Base-by-base conservation (phyloP, 1,140 invertebrate genomes). In the Pseudomyrmex cubaensis region DNA sequence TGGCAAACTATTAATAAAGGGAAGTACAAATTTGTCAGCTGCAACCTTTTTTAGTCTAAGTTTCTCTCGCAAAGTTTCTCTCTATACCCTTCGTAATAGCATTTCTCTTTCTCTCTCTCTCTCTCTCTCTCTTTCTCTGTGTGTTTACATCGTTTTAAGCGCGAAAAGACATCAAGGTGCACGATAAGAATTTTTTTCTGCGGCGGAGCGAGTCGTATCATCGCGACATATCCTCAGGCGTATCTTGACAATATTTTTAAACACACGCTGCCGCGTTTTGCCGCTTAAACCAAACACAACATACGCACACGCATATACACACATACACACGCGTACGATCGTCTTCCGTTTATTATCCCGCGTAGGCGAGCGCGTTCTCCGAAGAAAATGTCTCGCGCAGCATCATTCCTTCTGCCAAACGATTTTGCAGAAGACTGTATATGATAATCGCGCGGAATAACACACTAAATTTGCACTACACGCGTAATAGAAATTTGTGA, bases 171-270 rank as follows among this genome's bases (percentile, higher is more conserved):
- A 80, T 75, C 56, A 35, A 35, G 50, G 10, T 35, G 2, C 46
- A 4, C 62, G 82, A 87, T 87, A 87, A 80, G 52, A 50, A 83
- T 82, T 70, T 86, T 22, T 63, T n/a, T 76, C 12, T n/a, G 48
- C 61, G 12, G 48, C n/a, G 2, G 12, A 83, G 13, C 64, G 74
- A 76, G 63, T 82, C 66, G 10, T 50, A 20, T 78, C 25, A 52
- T 44, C 50, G 35, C 8, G 46, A 25, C 46, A 17, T 50, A 35
- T 73, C 35, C 20, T 35, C 35, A 35, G 20, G 5, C 8, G 44
- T 80, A 50, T 70, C 66, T 72, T 61, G 76, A 80, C 66, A 72
- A 80, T 72, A 61, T 80, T 80, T 80, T 69, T 72, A 57, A 72
- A 80, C 66, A 59, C 64, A 59, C 64, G 54, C 76, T 9, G 44